Percentiles rank a stretch among this genome's conserved stretches.
Conservation (phyloP, 1,140 invertebrate species). For the Eumeta japonica region DNA sequence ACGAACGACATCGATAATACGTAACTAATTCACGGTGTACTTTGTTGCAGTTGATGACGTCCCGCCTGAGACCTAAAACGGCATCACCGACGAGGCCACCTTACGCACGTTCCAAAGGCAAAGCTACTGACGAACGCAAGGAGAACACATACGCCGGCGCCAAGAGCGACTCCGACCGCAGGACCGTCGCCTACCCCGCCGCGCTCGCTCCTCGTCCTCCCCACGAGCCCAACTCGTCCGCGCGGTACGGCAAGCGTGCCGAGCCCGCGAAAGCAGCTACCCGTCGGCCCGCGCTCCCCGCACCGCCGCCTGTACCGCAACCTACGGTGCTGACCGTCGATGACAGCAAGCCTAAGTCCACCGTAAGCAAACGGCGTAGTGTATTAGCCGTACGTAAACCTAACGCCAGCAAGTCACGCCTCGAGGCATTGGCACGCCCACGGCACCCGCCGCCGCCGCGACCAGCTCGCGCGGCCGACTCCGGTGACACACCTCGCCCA, state of each 20-base stretch:
- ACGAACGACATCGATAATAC: no score
- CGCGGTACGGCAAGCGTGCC: constrained; percentile 36
- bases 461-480: constrained; percentile 26
- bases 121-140: constrained; percentile 41
- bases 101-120: constrained; percentile 37
- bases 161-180: constrained; percentile 30
- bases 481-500: constrained; percentile 22
- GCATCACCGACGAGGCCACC: constrained; percentile 34
- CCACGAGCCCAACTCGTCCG: constrained; percentile 30
- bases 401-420: constrained; percentile 31
- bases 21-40: no score
- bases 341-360: constrained; percentile 39
- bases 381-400: constrained; percentile 42
- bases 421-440: constrained; percentile 24
- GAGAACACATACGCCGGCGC: constrained; percentile 44
- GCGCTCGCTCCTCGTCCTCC: constrained; percentile 31
- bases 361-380: constrained; percentile 35
- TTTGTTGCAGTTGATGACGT: constrained; percentile 38
- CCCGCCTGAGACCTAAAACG: constrained; percentile 40
- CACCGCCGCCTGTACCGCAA: constrained; percentile 40
- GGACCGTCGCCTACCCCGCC: constrained; percentile 18
- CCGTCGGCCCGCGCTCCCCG: constrained; percentile 28
- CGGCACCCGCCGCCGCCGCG: no score
- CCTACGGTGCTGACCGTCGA: no score
- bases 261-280: constrained; percentile 32